Conservation (phyloP, 2,888 invertebrate species). For the Cataglyphis livida region DNA sequence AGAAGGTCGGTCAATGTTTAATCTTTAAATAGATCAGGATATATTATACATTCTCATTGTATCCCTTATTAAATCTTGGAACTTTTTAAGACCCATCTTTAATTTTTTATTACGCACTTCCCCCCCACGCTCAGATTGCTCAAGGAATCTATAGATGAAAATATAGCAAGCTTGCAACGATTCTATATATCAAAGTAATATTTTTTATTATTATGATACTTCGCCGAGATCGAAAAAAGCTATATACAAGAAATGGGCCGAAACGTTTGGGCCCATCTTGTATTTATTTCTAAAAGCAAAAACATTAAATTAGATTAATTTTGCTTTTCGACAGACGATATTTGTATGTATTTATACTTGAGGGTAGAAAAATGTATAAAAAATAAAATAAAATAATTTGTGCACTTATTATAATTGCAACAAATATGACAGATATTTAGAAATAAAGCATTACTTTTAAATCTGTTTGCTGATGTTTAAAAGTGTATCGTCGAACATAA, state of each 20-base stretch:
- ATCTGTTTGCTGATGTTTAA: conserved; percentile 24
- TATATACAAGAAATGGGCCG: no score
- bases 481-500: conserved; percentile 25
- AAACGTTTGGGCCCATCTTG: no score
- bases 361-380: not conserved
- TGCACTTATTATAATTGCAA: not conserved
- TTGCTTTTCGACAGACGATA: not conserved
- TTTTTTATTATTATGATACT: conserved; percentile 11
- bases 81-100: conserved; percentile 29
- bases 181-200: not conserved
- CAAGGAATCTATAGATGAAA: conserved; percentile 4
- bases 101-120: conserved; percentile 28
- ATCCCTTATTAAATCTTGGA: conserved; percentile 45
- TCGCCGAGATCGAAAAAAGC: not conserved
- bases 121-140: not conserved
- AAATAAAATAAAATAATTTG: conserved; percentile 16
- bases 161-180: no score
- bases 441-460: conserved; percentile 25
- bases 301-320: conserved; percentile 11
- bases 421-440: conserved; percentile 17
- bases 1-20: conserved; percentile 46
- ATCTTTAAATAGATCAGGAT: conserved; percentile 46
- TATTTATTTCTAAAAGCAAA: not conserved
- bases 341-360: not conserved
- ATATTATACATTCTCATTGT: conserved; percentile 37